Evolutionary conservation across 1,140 invertebrate genomes (phyloP), one percentile per base, ranked within the genome.

Genomic region (Kradibia gibbosae): DNA sequence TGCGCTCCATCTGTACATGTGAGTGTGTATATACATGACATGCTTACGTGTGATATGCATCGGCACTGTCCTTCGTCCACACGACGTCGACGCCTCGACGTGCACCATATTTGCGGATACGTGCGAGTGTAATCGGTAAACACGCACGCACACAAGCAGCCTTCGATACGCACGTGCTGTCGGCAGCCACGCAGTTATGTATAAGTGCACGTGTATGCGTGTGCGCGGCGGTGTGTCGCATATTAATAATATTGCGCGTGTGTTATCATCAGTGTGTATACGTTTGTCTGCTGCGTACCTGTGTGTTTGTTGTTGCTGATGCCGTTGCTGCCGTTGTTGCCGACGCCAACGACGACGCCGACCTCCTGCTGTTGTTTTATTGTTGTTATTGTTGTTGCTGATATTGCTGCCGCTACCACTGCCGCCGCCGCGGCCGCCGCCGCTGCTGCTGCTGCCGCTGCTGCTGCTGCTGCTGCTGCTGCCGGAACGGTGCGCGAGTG

Each of bases 171-270:
- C 80, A 70, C 76, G 80, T 84, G 85, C 53, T 55, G 22, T 48
- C 15, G 53, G 65, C 55, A 70, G 70, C 65, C 39, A 50, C 25
- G 34, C 25, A 36, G 60, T 62, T 81, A 70, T 28, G 39, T 67
- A 10, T 36, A 39, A 36, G 65, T 20, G 34, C 53, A 39, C 42
- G 48, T 42, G 4, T 60, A 50, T 78, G 76, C 76, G 57, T 77
- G 39, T 48, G 42, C 28, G 45, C 25, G 28, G 31, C 22, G 53
- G 62, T 75, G 39, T 20, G 50, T 65, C 45, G 13, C 45, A 73
- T 78, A 62, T 72, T 77, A 62, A 36, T 85, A 84, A 86, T 85
- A 87, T 39, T 87, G 84, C 87, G 85, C 85, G 87, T 84, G 84
- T 73, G 57, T 72, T 76, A 83, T 53, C 50, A 53, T 31, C 17